Conservation (phyloP, 2,113 vertebrate species). For the Charadrius vociferus region DNA sequence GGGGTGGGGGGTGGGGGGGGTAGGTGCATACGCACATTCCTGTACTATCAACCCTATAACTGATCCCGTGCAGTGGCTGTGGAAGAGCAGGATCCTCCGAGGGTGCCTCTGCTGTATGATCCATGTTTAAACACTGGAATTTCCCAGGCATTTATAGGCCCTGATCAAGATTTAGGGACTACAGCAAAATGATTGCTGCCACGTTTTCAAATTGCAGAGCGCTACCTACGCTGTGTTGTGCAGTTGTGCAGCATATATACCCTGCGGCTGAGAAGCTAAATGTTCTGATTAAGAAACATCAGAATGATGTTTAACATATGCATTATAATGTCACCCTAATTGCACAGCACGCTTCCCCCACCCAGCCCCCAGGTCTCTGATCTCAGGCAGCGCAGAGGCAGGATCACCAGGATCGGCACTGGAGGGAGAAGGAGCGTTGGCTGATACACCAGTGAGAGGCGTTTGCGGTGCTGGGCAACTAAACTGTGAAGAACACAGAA, state of each 20-base stretch:
- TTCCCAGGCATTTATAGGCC: not conserved
- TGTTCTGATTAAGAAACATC: not conserved
- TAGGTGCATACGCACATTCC: rapidly evolving
- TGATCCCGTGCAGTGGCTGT: not conserved
- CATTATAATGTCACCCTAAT: rapidly evolving
- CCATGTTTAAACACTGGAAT: not conserved
- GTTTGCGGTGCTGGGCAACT: too few relatives aligned
- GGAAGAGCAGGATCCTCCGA: rapidly evolving
- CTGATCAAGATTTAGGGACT: too few relatives aligned
- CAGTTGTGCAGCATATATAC: not conserved
- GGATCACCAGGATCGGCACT: not conserved
- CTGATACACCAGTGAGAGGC: not conserved
- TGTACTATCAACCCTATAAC: rapidly evolving
- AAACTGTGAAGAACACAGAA: too few relatives aligned
- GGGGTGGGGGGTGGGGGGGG: too few relatives aligned
- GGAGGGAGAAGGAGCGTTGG: rapidly evolving
- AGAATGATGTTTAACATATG: rapidly evolving
- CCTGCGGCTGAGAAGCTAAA: not conserved
- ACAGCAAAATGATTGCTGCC: not conserved
- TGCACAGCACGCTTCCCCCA: rapidly evolving
- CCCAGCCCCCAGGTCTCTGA: not conserved
- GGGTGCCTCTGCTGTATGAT: rapidly evolving
- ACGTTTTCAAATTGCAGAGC: not conserved
- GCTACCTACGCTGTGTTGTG: rapidly evolving
- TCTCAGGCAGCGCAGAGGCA: not conserved